Base-by-base conservation (phyloP, 2,888 invertebrate species). In the Sylvicola cinctus region DNA sequence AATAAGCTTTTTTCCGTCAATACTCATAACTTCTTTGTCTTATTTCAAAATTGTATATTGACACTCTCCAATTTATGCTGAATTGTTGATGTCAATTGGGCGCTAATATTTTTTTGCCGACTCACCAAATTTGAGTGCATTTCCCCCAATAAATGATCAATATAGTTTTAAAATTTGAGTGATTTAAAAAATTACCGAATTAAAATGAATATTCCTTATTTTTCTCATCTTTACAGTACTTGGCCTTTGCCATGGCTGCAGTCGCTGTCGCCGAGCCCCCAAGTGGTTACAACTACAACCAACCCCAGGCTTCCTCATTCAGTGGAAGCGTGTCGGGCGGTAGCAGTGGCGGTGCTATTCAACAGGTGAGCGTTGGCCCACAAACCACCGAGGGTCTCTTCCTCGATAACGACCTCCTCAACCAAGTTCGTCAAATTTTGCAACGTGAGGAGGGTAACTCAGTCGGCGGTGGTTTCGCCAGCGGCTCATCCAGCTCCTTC, bases 371-470 rank as follows among this genome's bases (percentile, higher is more conserved):
- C 45, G 69, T 73, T 44, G 83, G 83, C 44, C 72, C 69, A 62
- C 77, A 78, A 55, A 79, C 80, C 46, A 76, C 69, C 46, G 84
- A 84, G 54, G 84, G 84, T 41, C 78, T 78, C 48, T 69, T 75
- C 57, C 80, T 84, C 44, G 83, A 84, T 60, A 64, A 68, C 25
- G 73, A 73, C 42, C 70, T 84, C 44, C 67, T 84, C 42, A 83
- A 84, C 50, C 79, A 83, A 60, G 73, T 84, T 50, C 74, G 81
- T 47, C 78, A 81, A 56, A 81, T 84, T 60, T 69, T 84, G 43
- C 67, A 84, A 46, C 78, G 73, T 50, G 83, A 83, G 60, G 84
- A 84, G 55, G 62, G 72, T 45, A 68, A 65, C 46, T 62, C 66
- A 32, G 63, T 65, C 17, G 63, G 67, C 16, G 61, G 62, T 35